phyloP scores from a whole-genome alignment of 2,797 vertebrate species.

The Manis crassicaudata region DNA sequence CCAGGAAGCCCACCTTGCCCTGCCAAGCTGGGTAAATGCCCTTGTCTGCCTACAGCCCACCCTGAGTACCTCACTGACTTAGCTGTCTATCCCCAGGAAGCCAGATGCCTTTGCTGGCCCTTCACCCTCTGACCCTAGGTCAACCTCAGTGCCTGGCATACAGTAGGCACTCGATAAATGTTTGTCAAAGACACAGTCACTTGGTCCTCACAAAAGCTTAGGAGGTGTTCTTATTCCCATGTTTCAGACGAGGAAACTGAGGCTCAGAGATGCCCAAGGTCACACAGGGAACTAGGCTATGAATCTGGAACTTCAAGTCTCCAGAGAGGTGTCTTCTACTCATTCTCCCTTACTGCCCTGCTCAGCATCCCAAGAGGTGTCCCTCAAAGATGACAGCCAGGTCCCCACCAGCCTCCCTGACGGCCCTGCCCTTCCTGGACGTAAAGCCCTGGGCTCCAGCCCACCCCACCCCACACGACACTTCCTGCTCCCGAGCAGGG shows the following conservation, averaged over 20 bases:
- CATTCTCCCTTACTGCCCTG: neutral
- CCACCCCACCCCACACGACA: rapidly evolving
- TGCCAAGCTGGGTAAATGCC: neutral
- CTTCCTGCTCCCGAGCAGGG: neutral
- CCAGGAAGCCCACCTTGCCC: neutral
- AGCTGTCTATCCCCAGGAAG: neutral
- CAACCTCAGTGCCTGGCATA: neutral
- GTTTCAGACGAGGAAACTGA: neutral
- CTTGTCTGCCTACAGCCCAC: neutral
- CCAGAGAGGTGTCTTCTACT: neutral
- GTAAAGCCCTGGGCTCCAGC: neutral
- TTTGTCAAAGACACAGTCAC: neutral
- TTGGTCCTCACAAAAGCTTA: neutral
- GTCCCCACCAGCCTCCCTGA: rapidly evolving
- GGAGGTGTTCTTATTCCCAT: neutral
- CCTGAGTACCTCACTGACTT: no score
- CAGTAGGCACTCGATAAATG: neutral
- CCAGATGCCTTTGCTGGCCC: neutral
- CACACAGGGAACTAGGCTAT: neutral
- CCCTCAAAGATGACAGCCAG: neutral
- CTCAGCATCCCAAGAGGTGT: rapidly evolving
- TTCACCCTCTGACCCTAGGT: neutral
- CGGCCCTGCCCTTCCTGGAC: neutral
- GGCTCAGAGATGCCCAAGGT: neutral
- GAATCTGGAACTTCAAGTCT: neutral